Evolutionary conservation across 1,140 invertebrate genomes (phyloP).

Genomic region (Eurosta solidaginis): DNA sequence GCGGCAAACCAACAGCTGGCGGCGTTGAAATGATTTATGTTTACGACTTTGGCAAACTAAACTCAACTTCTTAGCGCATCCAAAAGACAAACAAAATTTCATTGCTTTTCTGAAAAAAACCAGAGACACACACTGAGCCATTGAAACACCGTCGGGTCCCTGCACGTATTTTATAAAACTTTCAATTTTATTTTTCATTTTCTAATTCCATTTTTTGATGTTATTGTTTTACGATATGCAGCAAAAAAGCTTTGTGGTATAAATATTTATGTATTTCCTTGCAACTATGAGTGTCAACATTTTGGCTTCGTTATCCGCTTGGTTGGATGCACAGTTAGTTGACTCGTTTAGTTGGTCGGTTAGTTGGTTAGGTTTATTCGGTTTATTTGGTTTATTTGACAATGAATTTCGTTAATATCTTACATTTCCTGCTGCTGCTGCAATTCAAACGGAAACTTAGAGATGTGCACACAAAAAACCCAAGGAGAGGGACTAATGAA

Average conservation of each 20-base stretch:
- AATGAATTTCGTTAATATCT: slow-evolving; percentile 11
- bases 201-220: slow-evolving; percentile 16
- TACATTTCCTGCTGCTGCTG: neutral
- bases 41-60: slow-evolving; percentile 26
- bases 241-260: neutral
- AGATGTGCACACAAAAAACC: too few relatives aligned
- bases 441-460: too few relatives aligned
- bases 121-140: neutral
- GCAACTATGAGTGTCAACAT: neutral
- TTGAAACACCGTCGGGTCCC: neutral
- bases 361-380: slow-evolving; percentile 20
- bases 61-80: neutral
- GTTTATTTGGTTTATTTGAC: slow-evolving; percentile 16
- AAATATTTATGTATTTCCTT: neutral
- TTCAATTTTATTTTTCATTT: slow-evolving; percentile 27
- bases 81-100: neutral
- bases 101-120: neutral
- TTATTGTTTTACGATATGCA: slow-evolving; percentile 5
- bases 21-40: slow-evolving; percentile 25
- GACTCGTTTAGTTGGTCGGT: slow-evolving; percentile 26
- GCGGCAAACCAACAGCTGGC: neutral
- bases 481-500: too few relatives aligned
- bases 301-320: slow-evolving; percentile 21
- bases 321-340: slow-evolving; percentile 18
- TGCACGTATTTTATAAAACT: slow-evolving; percentile 17